Evolutionary conservation across 2,113 vertebrate genomes (phyloP).

Genomic region (Oxygymnocypris stewartii): DNA sequence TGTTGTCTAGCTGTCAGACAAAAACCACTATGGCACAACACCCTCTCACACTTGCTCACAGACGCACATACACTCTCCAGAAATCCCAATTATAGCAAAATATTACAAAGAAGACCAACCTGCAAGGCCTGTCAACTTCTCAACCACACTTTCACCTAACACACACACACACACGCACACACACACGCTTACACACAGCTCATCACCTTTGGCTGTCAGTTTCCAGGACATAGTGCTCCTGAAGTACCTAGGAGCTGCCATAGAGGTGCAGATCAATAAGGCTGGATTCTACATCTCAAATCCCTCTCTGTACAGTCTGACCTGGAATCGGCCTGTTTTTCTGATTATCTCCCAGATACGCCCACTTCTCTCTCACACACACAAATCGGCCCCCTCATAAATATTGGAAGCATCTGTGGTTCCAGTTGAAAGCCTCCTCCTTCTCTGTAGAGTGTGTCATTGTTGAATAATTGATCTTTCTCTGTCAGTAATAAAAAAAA

Average conservation of each 20-base stretch:
- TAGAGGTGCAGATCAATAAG: conserved; percentile 26
- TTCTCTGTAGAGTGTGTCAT: conserved; percentile 65
- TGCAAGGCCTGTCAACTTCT: conserved; percentile 56
- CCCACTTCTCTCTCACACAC: conserved; percentile 1
- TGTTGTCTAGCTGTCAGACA: conserved; percentile 64
- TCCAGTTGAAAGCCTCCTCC: conserved; percentile 61
- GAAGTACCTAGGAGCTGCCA: conserved; percentile 28
- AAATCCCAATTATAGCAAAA: conserved; percentile 59
- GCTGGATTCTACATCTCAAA: conserved; percentile 23
- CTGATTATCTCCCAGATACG: conserved; percentile 24
- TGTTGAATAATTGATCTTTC: conserved; percentile 75
- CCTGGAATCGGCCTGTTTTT: conserved; percentile 18
- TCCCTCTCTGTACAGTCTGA: conserved; percentile 13
- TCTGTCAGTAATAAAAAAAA: conserved; percentile 61
- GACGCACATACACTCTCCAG: conserved; percentile 42
- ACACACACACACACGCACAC: conserved; percentile 10
- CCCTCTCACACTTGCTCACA: conserved; percentile 29
- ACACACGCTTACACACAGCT: not conserved
- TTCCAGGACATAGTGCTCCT: conserved; percentile 33
- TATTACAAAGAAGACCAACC: conserved; percentile 55
- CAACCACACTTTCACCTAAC: conserved; percentile 48
- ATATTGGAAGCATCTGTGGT: conserved; percentile 67
- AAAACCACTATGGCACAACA: conserved; percentile 37
- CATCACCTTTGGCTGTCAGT: conserved; percentile 51
- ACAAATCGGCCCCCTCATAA: conserved; percentile 59